A percentile compares a stretch with the other conserved stretches of the same genome.
phyloP scores from a whole-genome alignment of 2,888 invertebrate species.

The Himalopsyche anomala region DNA sequence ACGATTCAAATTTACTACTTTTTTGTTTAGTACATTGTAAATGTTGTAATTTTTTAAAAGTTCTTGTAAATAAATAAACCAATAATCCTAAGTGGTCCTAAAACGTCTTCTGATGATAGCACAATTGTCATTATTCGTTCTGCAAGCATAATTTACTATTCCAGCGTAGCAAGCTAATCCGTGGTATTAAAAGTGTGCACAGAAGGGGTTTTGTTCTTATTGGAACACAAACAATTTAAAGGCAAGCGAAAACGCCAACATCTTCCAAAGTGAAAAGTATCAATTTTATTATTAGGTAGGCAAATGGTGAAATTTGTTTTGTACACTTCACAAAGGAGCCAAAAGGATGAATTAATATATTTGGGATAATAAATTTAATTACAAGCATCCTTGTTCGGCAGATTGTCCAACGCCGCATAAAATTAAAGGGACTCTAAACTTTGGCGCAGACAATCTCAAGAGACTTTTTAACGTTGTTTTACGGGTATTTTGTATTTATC shows the following conservation, averaged over 20 bases:
- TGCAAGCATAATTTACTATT: too few relatives aligned
- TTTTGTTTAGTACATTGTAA: too few relatives aligned
- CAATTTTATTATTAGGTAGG: slow-evolving; percentile 4
- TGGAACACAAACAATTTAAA: slow-evolving; percentile 14
- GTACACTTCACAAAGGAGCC: slow-evolving; percentile 30
- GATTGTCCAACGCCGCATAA: slow-evolving; percentile 14
- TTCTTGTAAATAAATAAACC: too few relatives aligned
- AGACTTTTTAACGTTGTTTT: too few relatives aligned
- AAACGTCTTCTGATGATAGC: too few relatives aligned
- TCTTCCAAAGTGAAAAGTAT: slow-evolving; percentile 4
- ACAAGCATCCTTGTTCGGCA: neutral
- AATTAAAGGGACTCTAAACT: neutral
- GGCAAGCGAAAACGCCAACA: neutral
- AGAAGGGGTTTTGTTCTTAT: neutral
- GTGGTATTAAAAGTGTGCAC: too few relatives aligned
- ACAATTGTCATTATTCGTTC: too few relatives aligned
- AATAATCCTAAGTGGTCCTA: too few relatives aligned
- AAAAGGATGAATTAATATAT: slow-evolving; percentile 26
- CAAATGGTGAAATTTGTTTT: slow-evolving; percentile 12
- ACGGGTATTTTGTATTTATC: neutral
- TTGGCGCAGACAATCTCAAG: neutral
- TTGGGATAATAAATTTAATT: slow-evolving; percentile 21
- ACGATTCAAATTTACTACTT: too few relatives aligned
- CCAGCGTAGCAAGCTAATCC: too few relatives aligned
- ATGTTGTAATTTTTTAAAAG: too few relatives aligned